phyloP scores from a whole-genome alignment of 1,140 invertebrate species.

The Drosophila truncata region DNA sequence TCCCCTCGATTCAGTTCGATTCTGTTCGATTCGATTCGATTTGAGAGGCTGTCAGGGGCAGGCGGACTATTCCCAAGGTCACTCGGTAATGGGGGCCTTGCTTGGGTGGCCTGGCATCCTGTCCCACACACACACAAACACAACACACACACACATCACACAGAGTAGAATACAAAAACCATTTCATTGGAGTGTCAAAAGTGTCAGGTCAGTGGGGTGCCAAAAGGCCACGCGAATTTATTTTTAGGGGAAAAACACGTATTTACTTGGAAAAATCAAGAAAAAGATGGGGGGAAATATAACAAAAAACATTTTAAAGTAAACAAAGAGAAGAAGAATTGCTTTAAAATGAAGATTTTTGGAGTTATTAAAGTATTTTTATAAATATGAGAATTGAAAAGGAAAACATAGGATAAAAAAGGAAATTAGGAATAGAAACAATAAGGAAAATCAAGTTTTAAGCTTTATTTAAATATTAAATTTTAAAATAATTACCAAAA shows the following conservation, averaged over 20 bases:
- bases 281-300: neutral
- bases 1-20: neutral
- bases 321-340: neutral
- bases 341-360: no score
- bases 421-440: no score
- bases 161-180: slow-evolving; percentile 7
- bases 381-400: no score
- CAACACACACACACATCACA: slow-evolving; percentile 6
- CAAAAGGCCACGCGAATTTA: slow-evolving; percentile 18
- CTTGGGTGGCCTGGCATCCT: neutral
- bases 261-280: slow-evolving; percentile 3
- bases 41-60: slow-evolving; percentile 46
- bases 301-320: neutral
- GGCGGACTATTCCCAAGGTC: slow-evolving; percentile 17
- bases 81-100: slow-evolving; percentile 1
- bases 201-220: slow-evolving; percentile 34
- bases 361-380: no score
- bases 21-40: neutral
- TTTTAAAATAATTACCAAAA: no score
- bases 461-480: no score
- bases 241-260: slow-evolving; percentile 1
- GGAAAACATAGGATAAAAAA: no score
- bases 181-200: slow-evolving; percentile 54
- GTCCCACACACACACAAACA: slow-evolving; percentile 5
- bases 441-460: no score